Percentiles rank a stretch among this genome's conserved stretches.
phyloP scores from a whole-genome alignment of 2,797 vertebrate genomes.

The Spinus olivaceus region DNA sequence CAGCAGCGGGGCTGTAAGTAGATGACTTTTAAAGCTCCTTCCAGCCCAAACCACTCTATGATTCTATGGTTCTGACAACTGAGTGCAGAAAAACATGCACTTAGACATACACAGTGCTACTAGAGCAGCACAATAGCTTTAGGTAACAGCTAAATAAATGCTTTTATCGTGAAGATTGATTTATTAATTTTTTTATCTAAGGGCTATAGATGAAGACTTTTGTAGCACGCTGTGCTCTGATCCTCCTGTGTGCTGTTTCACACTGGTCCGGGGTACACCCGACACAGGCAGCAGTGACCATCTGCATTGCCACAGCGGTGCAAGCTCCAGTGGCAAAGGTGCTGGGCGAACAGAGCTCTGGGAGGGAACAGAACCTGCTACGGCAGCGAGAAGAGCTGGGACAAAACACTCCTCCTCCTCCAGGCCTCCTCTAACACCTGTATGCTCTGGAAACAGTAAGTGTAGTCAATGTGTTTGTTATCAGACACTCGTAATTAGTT shows the following conservation, averaged over 20 bases:
- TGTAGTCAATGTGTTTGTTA: background rate
- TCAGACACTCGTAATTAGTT: background rate
- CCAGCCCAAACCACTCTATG: background rate
- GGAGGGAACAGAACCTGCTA: background rate
- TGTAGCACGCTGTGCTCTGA: background rate
- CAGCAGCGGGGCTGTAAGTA: background rate
- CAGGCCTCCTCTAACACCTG: background rate
- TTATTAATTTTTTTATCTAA: background rate
- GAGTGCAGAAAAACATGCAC: background rate
- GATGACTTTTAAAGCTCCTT: background rate
- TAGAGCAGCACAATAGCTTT: background rate
- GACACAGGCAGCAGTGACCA: background rate
- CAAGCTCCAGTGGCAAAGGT: rapidly evolving
- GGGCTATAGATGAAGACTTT: background rate
- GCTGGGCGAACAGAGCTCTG: rapidly evolving
- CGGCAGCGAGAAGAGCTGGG: background rate
- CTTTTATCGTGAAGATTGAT: background rate
- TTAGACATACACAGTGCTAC: background rate
- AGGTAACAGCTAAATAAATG: background rate
- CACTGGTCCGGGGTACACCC: too few relatives aligned
- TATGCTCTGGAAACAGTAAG: background rate
- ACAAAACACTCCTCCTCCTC: background rate
- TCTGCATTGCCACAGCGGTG: rapidly evolving
- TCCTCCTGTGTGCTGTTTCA: background rate
- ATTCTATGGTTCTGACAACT: rapidly evolving